phyloP scores from a whole-genome alignment of 2,797 vertebrate genomes.

The Thunnus albacares region DNA sequence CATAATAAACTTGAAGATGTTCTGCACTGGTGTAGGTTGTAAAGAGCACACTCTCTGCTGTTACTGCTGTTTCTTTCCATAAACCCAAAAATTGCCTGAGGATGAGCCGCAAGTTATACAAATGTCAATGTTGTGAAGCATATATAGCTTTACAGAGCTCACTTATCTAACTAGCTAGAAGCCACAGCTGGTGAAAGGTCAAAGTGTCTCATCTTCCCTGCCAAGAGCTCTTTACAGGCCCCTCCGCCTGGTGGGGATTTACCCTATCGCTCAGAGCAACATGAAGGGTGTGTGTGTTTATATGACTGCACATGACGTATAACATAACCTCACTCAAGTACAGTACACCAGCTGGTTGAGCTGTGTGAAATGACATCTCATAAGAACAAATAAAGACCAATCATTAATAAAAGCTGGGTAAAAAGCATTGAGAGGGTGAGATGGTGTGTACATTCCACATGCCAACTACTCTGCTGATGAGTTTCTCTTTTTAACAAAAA shows the following conservation, averaged over 20 bases:
- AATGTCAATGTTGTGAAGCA: conserved; percentile 34
- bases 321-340: neutral
- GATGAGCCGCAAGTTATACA: conserved; percentile 9
- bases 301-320: neutral
- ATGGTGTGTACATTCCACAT: neutral
- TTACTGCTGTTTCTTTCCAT: neutral
- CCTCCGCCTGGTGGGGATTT: conserved; percentile 21
- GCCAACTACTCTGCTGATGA: neutral
- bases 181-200: conserved; percentile 43
- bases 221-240: conserved; percentile 31
- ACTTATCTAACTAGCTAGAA: conserved; percentile 33
- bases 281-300: conserved; percentile 4
- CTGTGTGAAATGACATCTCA: neutral
- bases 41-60: neutral
- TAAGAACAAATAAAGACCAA: neutral
- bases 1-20: neutral
- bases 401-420: neutral
- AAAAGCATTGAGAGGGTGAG: neutral
- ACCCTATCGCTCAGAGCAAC: conserved; percentile 6
- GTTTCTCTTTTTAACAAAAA: too few species aligned
- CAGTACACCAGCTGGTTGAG: neutral
- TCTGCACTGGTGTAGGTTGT: neutral
- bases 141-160: conserved; percentile 18
- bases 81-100: conserved; percentile 6
- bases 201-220: conserved; percentile 32